Evolutionary conservation across 2,113 vertebrate species (phyloP).

Genomic region (Micronisus gabar): DNA sequence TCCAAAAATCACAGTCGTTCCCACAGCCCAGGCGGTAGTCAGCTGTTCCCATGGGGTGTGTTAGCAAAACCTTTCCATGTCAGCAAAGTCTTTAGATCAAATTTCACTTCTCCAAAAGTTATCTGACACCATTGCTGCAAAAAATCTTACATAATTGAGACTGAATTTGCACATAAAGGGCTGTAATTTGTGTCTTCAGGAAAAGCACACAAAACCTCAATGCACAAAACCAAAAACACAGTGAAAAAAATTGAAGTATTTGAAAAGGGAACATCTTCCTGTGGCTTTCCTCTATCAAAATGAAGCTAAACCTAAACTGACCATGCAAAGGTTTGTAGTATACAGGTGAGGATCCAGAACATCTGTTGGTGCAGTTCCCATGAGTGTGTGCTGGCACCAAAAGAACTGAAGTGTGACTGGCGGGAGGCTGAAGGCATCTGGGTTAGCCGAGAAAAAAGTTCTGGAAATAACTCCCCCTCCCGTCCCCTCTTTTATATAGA

Average conservation of each 20-base stretch:
- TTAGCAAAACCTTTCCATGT: constrained; percentile 1
- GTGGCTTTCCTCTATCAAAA: neutral
- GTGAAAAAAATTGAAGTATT: neutral
- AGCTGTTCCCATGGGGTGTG: neutral
- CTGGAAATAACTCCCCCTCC: neutral
- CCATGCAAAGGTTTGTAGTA: neutral
- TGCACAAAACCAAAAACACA: neutral
- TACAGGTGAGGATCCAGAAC: neutral
- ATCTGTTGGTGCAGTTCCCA: neutral
- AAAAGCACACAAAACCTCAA: neutral
- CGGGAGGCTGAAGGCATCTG: neutral
- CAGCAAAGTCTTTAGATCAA: neutral
- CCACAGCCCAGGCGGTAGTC: neutral
- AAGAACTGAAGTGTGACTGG: neutral
- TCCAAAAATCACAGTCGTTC: constrained; percentile 1
- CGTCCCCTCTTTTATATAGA: neutral
- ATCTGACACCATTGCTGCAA: neutral
- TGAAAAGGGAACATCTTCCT: neutral
- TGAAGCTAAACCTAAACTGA: neutral
- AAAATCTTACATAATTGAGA: neutral
- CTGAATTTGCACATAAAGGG: neutral
- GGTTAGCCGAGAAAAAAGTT: neutral
- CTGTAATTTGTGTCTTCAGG: neutral
- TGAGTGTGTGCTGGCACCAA: neutral
- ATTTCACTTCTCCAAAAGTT: neutral